Conservation (phyloP, 1,140 invertebrate species). For the Eueides isabella region DNA sequence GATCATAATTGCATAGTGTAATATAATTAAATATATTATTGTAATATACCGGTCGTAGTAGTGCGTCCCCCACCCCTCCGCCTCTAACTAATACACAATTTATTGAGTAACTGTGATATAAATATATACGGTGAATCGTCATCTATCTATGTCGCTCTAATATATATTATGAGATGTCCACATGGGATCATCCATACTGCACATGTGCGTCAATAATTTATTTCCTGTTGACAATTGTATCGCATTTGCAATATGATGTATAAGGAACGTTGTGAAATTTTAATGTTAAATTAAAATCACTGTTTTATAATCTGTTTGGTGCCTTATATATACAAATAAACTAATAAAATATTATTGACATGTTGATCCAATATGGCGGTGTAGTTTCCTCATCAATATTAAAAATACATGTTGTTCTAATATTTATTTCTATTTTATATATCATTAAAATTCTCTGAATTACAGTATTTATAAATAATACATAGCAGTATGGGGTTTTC, state of each 20-base stretch:
- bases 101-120: slow-evolving; percentile 52
- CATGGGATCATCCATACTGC: not conserved
- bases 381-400: not conserved
- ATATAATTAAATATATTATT: slow-evolving; percentile 66
- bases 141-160: slow-evolving; percentile 22
- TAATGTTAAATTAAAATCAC: not conserved
- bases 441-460: not conserved
- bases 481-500: not conserved
- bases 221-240: not conserved
- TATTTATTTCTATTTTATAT: not conserved
- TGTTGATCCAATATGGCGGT: not conserved
- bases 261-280: too few relatives aligned
- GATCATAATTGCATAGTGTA: slow-evolving; percentile 76
- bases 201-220: not conserved
- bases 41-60: slow-evolving; percentile 50
- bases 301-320: not conserved
- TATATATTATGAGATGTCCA: not conserved
- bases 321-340: not conserved
- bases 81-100: slow-evolving; percentile 26
- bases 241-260: too few relatives aligned
- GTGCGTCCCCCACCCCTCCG: slow-evolving; percentile 10
- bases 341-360: not conserved
- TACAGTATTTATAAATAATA: too few relatives aligned
- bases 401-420: not conserved
- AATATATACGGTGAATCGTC: slow-evolving; percentile 48